A percentile compares a stretch with the other conserved stretches of the same genome.
phyloP scores from a whole-genome alignment of 2,888 invertebrate genomes.

The Invenusta paracnida region DNA sequence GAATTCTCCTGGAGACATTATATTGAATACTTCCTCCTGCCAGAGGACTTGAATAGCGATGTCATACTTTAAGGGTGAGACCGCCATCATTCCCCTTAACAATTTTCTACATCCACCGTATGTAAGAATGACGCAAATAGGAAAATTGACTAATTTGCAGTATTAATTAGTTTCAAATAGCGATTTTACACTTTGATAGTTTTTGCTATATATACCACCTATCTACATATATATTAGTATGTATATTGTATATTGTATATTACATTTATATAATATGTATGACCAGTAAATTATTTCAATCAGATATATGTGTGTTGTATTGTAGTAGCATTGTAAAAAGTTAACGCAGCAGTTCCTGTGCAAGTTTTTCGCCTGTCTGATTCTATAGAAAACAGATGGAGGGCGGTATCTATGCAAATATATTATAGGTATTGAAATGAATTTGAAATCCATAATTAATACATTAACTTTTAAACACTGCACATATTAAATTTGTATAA shows the following conservation, averaged over 20 bases:
- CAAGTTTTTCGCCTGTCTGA: not conserved
- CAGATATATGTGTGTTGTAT: no score
- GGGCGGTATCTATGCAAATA: no score
- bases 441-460: not conserved
- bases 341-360: not conserved
- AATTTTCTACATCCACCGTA: no score
- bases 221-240: not conserved
- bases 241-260: no score
- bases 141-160: not conserved
- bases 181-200: no score
- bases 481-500: no score
- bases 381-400: no score
- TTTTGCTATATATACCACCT: no score
- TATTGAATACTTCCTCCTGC: slow-evolving; percentile 12
- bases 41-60: not conserved
- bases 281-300: slow-evolving; percentile 20
- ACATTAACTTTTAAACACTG: no score
- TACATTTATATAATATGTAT: not conserved
- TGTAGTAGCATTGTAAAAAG: not conserved
- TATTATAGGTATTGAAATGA: not conserved
- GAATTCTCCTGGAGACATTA: not conserved
- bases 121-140: no score
- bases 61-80: not conserved
- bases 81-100: no score
- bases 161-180: no score